Percentiles rank a stretch among this genome's conserved stretches.
Conservation (phyloP, 2,113 vertebrate species). For the Dipodomys spectabilis region DNA sequence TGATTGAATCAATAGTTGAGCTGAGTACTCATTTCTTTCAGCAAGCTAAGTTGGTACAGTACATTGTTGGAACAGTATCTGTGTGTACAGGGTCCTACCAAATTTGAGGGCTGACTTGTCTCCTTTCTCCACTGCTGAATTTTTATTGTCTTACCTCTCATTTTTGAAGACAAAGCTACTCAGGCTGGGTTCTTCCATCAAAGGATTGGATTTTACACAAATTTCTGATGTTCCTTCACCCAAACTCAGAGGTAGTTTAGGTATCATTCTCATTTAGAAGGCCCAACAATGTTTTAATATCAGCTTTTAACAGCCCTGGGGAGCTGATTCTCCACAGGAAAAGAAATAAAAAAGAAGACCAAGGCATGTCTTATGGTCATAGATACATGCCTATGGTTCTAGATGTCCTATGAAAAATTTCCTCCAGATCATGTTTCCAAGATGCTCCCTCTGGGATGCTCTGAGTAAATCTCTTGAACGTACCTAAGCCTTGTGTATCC, state of each 20-base stretch:
- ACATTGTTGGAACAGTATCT: background rate
- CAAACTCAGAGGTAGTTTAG: background rate
- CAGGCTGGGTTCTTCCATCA: background rate
- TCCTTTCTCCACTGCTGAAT: background rate
- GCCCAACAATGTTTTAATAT: background rate
- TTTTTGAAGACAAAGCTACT: background rate
- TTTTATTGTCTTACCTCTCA: background rate
- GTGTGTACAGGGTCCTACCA: background rate
- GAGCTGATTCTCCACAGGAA: background rate
- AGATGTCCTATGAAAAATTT: background rate
- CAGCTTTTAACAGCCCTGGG: background rate
- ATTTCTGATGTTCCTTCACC: background rate
- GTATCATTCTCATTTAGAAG: background rate
- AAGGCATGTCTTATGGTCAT: background rate
- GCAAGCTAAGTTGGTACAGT: background rate
- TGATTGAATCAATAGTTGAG: background rate
- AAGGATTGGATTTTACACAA: background rate
- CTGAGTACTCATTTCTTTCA: background rate
- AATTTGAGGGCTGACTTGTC: background rate
- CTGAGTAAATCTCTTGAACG: background rate
- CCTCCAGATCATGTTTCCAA: background rate
- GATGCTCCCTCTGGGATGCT: background rate
- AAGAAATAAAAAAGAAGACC: background rate
- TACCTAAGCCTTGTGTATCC: background rate
- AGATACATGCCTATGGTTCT: fast-evolving